phyloP scores from a whole-genome alignment of 64 coral and sea anemone species.

The Montipora cactus region DNA sequence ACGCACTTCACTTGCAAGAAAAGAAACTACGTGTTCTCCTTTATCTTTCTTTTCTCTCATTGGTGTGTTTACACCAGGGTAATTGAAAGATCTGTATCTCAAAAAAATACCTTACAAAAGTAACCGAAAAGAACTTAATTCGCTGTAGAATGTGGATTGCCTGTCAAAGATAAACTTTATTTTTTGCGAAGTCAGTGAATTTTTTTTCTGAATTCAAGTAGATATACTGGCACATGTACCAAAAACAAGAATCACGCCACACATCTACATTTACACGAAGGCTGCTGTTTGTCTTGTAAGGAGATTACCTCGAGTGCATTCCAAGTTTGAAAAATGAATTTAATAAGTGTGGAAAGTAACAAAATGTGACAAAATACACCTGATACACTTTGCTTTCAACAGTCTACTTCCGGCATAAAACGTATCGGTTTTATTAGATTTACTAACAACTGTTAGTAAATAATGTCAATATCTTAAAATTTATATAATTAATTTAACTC shows the following conservation, averaged over 20 bases:
- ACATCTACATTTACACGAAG: neutral
- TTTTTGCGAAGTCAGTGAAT: neutral
- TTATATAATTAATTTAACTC: too few relatives aligned
- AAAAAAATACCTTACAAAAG: neutral
- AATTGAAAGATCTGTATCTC: too few relatives aligned
- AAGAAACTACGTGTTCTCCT: neutral
- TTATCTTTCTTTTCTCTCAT: neutral
- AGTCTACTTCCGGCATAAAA: neutral
- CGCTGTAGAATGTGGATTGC: neutral
- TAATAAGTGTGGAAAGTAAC: neutral
- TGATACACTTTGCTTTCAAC: neutral
- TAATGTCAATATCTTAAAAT: too few relatives aligned
- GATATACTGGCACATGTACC: neutral
- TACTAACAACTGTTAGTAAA: too few relatives aligned
- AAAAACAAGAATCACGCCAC: neutral
- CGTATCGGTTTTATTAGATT: neutral
- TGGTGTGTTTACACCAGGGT: neutral
- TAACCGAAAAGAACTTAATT: neutral
- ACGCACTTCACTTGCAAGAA: constrained; percentile 7
- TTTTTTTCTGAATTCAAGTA: neutral
- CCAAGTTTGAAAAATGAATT: neutral
- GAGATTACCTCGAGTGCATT: neutral
- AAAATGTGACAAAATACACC: neutral
- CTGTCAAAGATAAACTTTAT: neutral
- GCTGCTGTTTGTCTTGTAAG: neutral